Evolutionary conservation across 2,797 vertebrate genomes (phyloP).

Genomic region (Scolopax rusticola): DNA sequence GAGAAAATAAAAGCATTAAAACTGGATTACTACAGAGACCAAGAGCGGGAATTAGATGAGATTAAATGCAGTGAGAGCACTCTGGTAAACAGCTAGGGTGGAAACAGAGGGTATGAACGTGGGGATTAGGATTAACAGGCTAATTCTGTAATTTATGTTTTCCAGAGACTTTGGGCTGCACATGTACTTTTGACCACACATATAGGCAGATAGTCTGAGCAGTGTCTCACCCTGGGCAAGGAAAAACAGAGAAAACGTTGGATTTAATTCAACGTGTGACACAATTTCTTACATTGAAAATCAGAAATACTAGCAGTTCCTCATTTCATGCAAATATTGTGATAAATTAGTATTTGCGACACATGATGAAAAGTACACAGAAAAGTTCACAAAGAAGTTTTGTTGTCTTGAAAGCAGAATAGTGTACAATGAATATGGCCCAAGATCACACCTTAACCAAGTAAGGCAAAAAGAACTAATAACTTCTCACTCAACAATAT

Average conservation of each 20-base stretch:
- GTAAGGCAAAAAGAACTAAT: neutral
- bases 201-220: neutral
- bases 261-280: neutral
- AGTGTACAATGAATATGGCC: neutral
- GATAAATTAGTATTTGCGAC: neutral
- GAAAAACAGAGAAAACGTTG: neutral
- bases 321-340: neutral
- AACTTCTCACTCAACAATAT: neutral
- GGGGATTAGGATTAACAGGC: neutral
- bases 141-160: neutral
- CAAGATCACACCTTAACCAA: neutral
- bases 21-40: neutral
- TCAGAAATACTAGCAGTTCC: neutral
- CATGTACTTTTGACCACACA: neutral
- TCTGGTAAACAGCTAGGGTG: neutral
- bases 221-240: neutral
- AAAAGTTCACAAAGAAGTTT: neutral
- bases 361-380: neutral
- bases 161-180: neutral
- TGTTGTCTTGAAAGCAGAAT: neutral
- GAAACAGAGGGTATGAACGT: neutral
- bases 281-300: neutral
- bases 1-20: neutral
- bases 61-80: neutral
- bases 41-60: neutral